These are phyloP conservation scores for Ovibos moschatus DNA, from an alignment of 2,113 vertebrate species.

Conservation along the genomic window DNA sequence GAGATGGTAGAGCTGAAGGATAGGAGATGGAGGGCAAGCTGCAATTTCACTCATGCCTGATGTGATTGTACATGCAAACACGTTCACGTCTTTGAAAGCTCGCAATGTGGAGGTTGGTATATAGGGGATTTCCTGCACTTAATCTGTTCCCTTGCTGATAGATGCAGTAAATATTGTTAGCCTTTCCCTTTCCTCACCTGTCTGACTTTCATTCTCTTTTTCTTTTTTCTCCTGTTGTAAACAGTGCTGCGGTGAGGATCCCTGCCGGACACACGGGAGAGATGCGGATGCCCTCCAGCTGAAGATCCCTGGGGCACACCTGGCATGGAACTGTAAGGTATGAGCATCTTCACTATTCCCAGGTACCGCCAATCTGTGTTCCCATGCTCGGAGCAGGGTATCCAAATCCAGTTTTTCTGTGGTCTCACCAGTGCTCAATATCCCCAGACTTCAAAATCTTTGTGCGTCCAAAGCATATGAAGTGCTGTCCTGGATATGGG, in stretches of 20 bases:
- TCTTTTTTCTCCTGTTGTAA: neutral
- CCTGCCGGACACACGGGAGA: accelerated
- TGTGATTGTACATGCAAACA: neutral
- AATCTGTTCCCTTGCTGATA: neutral
- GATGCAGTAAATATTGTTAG: neutral
- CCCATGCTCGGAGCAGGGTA: neutral
- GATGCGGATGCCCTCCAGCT: accelerated
- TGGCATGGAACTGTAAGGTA: neutral
- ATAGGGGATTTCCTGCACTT: neutral
- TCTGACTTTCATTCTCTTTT: neutral
- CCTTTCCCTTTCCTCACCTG: neutral
- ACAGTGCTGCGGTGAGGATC: neutral
- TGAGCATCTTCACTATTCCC: neutral
- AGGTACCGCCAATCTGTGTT: neutral
- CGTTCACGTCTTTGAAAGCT: neutral
- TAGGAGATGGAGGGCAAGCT: neutral
- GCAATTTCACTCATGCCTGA: neutral
- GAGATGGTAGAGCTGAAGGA: neutral
- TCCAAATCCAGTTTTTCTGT: neutral
- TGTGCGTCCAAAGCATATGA: neutral
- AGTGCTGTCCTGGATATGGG: neutral
- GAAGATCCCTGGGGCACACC: neutral
- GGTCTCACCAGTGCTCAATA: no score
- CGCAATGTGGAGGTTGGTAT: neutral
- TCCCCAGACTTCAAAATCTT: neutral